Base-by-base conservation (phyloP, 92 coral and sea anemone genomes). In the Zoanthus sociatus region DNA sequence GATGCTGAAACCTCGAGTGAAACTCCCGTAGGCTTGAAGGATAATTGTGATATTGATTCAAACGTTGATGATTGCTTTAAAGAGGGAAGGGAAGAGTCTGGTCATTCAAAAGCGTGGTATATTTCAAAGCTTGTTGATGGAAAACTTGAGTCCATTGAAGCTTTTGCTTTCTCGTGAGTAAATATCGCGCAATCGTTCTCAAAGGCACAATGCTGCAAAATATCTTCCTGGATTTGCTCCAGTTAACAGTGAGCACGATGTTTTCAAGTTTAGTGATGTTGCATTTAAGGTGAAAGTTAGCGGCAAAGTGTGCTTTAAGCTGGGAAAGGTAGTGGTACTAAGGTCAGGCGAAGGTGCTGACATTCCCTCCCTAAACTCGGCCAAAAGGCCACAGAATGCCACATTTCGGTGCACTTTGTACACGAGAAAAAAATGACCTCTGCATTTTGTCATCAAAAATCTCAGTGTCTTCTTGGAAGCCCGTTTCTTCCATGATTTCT, bases 171-270 rank as follows among this genome's bases (percentile, higher is more conserved):
- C 68, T 16, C 68, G 68, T 16, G 68, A 61, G 26, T 61, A 30
- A 9, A 61, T 79, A 33, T 87, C 87, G 7, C 72, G 90, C 42
- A 79, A 79, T 71, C 87, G 86, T 73, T 61, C 72, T 0, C 90
- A 87, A 56, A 31, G 82, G 79, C 90, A 79, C 82, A 71, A 71
- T 51, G 90, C 87, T 14, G 75, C 90, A 72, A 76, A 51, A 16
- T 7, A 79, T 67, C 56, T 87, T n/a, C 90, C 87, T 50, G 75
- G 90, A 9, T 67, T 33, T 78, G 83, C 72, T 10, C 90, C 90
- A 16, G 78, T 21, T n/a, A 45, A 71, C 15, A 66, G 21, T 30
- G 83, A 78, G 14, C 63, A 72, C 42, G 90, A 79, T 47, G 42
- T 79, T 58, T 50, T 69, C 2, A 87, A 79, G 76, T 87, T 78